phyloP scores from a whole-genome alignment of 2,113 vertebrate genomes.

The Maccullochella peelii region DNA sequence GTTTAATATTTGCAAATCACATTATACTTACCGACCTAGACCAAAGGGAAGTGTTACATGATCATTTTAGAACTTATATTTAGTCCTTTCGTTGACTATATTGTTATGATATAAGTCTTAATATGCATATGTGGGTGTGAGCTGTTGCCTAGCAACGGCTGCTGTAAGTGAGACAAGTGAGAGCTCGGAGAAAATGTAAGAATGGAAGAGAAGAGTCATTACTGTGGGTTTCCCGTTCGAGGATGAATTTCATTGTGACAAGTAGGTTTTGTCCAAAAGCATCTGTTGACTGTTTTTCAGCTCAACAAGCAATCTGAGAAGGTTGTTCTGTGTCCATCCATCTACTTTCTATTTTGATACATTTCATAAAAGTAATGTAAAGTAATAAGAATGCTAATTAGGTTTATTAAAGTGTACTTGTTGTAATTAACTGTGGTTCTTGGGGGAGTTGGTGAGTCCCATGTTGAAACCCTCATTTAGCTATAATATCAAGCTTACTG shows the following conservation, averaged over 20 bases:
- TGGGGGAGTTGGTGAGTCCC: background rate
- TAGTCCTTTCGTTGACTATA: slow-evolving; percentile 26
- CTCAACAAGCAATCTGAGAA: background rate
- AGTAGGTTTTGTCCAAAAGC: background rate
- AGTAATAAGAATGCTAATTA: no score
- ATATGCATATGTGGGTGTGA: slow-evolving; percentile 60
- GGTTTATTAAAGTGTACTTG: background rate
- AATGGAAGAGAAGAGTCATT: slow-evolving; percentile 28
- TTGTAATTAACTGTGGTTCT: background rate
- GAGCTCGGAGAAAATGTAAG: slow-evolving; percentile 39
- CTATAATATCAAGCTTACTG: background rate
- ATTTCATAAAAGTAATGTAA: background rate
- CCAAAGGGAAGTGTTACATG: background rate
- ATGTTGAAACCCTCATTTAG: background rate
- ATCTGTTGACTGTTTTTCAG: background rate
- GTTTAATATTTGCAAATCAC: background rate
- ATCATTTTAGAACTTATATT: background rate
- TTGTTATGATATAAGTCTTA: slow-evolving; percentile 40
- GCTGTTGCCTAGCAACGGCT: slow-evolving; percentile 67
- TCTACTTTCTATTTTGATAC: background rate
- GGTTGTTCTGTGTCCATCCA: background rate
- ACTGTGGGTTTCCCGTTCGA: background rate
- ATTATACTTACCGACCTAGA: background rate
- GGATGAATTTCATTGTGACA: background rate
- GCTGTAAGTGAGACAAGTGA: slow-evolving; percentile 37